phyloP scores from a whole-genome alignment of 2,888 invertebrate species.

The Tipula unca region DNA sequence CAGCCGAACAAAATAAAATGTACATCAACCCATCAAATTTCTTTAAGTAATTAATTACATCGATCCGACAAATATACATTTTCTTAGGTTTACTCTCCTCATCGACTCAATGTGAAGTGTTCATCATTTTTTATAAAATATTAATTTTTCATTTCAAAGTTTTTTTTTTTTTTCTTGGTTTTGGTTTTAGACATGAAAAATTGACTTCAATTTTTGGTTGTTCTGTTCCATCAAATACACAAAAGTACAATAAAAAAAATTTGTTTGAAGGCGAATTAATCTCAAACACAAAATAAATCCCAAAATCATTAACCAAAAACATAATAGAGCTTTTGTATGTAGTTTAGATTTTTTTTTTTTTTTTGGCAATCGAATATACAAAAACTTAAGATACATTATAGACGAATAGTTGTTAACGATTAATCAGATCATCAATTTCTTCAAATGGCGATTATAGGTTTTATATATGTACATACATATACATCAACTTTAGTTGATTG shows the following conservation, averaged over 20 bases:
- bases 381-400: neutral
- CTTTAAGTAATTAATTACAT: neutral
- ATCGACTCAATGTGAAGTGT: neutral
- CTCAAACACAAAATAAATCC: neutral
- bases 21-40: neutral
- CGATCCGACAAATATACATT: neutral
- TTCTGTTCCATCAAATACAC: slow-evolving; percentile 14
- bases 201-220: neutral
- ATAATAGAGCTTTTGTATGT: neutral
- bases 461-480: neutral
- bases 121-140: neutral
- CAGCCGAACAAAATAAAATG: neutral
- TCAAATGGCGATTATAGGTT: neutral
- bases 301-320: slow-evolving; percentile 8
- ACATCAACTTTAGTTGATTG: no score
- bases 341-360: neutral
- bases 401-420: neutral
- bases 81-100: neutral
- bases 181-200: neutral
- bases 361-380: neutral
- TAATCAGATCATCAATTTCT: neutral
- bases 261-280: neutral
- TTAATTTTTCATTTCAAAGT: neutral
- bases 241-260: neutral
- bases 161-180: neutral